These are phyloP conservation scores for Galbula dea DNA, from an alignment of 2,113 vertebrate species.

Conservation along the genomic window DNA sequence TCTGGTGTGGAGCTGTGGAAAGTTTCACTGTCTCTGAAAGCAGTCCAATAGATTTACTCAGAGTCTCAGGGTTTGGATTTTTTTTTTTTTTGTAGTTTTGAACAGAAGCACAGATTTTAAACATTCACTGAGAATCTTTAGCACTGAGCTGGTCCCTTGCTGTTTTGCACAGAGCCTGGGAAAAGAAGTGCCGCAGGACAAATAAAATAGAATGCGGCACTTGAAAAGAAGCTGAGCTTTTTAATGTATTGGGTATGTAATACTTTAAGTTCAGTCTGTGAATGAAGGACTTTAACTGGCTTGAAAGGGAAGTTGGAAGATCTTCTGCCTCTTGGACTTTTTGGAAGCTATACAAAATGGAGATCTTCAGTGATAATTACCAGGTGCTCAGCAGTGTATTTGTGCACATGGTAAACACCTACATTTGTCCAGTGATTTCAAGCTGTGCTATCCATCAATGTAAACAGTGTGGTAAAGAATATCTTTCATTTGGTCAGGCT, in stretches of 20 bases:
- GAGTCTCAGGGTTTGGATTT: not conserved
- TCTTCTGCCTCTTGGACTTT: not conserved
- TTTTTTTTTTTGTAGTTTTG: not conserved
- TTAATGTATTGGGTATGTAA: not conserved
- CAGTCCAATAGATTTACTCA: not conserved
- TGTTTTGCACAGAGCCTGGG: not conserved
- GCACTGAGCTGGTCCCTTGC: not conserved
- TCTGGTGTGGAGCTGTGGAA: not conserved
- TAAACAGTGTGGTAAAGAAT: not conserved
- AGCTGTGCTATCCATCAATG: not conserved
- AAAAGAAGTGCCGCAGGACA: not conserved
- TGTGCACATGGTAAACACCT: not conserved
- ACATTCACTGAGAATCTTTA: conserved; percentile 1
- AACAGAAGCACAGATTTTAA: conserved; percentile 14
- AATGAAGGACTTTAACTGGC: not conserved
- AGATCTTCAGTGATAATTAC: not conserved
- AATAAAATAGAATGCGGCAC: not conserved
- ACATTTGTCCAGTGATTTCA: not conserved
- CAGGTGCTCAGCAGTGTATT: not conserved
- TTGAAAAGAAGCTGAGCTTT: not conserved
- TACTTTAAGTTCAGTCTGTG: not conserved
- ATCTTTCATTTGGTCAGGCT: not conserved
- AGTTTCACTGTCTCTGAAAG: conserved; percentile 8
- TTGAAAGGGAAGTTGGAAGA: not conserved
- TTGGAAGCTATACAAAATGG: not conserved